Conservation (phyloP, 2,797 vertebrate species). For the Pipistrellus pygmaeus region DNA sequence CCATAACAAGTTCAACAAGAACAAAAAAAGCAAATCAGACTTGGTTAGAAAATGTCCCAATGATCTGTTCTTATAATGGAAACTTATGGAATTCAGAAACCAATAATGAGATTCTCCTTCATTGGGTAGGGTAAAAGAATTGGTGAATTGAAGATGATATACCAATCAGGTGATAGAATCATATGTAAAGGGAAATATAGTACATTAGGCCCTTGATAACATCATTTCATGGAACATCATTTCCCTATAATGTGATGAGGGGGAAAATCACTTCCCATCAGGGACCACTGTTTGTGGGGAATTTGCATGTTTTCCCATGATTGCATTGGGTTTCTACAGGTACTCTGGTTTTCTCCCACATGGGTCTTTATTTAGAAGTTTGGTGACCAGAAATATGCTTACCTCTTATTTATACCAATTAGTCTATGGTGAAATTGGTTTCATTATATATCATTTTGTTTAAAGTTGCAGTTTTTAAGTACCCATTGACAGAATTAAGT, state of each 20-base stretch:
- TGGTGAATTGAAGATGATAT: background rate
- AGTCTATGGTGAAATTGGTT: background rate
- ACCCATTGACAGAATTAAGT: background rate
- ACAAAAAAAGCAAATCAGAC: background rate
- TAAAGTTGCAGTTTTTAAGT: background rate
- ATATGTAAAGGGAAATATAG: background rate
- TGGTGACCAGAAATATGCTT: background rate
- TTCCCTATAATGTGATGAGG: background rate
- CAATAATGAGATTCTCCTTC: background rate
- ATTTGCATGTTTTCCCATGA: background rate
- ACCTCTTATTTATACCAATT: background rate
- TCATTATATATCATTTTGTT: background rate
- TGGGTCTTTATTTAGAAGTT: background rate
- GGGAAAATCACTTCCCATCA: background rate
- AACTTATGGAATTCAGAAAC: background rate
- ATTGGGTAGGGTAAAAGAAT: background rate
- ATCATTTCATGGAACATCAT: background rate
- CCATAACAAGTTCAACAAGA: background rate
- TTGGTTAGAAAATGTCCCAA: background rate
- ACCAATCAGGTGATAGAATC: background rate
- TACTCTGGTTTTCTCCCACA: background rate
- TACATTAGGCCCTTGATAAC: background rate
- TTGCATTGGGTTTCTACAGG: background rate
- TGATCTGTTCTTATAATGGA: background rate
- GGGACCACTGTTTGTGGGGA: background rate